These are phyloP conservation scores for Lasius fuliginosus DNA, from an alignment of 2,888 invertebrate genomes.

Conservation along the genomic window DNA sequence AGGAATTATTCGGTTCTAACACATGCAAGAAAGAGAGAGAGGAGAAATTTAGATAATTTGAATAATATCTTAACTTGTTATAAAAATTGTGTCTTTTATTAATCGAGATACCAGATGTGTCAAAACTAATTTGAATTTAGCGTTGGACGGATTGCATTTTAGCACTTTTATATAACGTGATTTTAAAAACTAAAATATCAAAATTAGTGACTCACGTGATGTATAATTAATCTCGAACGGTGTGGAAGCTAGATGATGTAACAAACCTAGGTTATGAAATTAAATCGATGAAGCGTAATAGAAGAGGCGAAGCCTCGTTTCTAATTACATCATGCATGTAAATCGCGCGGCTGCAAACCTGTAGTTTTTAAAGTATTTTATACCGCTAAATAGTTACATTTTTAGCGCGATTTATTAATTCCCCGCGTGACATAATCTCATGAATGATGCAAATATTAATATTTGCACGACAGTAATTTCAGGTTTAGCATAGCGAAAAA, in stretches of 20 bases:
- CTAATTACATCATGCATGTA: constrained; percentile 23
- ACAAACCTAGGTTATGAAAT: constrained; percentile 28
- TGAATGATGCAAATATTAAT: background rate
- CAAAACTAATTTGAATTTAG: background rate
- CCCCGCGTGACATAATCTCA: constrained; percentile 4
- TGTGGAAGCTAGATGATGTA: constrained; percentile 20
- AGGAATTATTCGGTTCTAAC: background rate
- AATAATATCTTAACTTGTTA: background rate
- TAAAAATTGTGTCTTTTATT: background rate
- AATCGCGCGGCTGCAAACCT: background rate
- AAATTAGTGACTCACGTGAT: background rate
- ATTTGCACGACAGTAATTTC: background rate
- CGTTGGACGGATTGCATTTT: background rate
- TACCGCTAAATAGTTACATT: background rate
- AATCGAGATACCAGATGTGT: background rate
- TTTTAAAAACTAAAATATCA: background rate
- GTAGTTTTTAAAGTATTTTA: constrained; percentile 10
- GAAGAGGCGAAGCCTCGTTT: constrained; percentile 33
- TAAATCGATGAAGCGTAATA: constrained; percentile 40
- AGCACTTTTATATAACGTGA: background rate
- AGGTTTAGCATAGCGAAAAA: background rate
- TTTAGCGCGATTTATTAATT: background rate
- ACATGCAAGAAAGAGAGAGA: background rate
- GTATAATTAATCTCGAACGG: background rate
- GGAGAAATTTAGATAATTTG: background rate